These are phyloP conservation scores for Gonatopus flavifemur DNA, from an alignment of 1,140 invertebrate species.

Conservation along the genomic window DNA sequence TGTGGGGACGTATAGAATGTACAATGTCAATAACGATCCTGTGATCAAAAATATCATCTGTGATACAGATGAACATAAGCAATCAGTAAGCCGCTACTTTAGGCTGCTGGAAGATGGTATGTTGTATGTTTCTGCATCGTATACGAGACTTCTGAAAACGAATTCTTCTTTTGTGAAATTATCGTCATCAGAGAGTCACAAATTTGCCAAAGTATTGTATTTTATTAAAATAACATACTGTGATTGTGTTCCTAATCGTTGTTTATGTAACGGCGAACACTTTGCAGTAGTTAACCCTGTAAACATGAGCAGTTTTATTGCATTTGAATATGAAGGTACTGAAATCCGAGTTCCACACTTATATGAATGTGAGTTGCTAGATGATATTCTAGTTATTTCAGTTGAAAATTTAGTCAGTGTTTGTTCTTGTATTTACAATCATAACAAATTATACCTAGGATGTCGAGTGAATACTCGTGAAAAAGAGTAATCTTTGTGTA, in stretches of 20 bases:
- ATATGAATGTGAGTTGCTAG: slow-evolving; percentile 5
- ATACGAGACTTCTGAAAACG: not conserved
- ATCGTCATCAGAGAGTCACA: not conserved
- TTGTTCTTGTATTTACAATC: slow-evolving; percentile 1
- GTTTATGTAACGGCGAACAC: slow-evolving; percentile 2
- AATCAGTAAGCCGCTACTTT: slow-evolving; percentile 1
- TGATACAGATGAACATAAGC: not conserved
- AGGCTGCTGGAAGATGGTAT: slow-evolving; percentile 2
- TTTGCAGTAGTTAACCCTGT: not conserved
- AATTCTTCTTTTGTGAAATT: slow-evolving; percentile 4
- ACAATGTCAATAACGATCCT: not conserved
- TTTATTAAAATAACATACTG: slow-evolving; percentile 3
- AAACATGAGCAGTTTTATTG: not conserved
- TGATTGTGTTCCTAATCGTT: slow-evolving; percentile 1
- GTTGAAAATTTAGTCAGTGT: slow-evolving; percentile 3
- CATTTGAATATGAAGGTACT: not conserved
- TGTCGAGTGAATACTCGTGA: slow-evolving; percentile 5
- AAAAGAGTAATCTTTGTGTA: not conserved
- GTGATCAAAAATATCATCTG: not conserved
- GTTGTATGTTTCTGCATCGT: not conserved
- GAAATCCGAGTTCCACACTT: not conserved
- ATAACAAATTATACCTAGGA: slow-evolving; percentile 3
- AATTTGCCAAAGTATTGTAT: slow-evolving; percentile 6
- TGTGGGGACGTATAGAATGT: not conserved
- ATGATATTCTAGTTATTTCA: not conserved